Evolutionary conservation across 1,140 invertebrate genomes (phyloP).

Genomic region (Brachionus angularis): DNA sequence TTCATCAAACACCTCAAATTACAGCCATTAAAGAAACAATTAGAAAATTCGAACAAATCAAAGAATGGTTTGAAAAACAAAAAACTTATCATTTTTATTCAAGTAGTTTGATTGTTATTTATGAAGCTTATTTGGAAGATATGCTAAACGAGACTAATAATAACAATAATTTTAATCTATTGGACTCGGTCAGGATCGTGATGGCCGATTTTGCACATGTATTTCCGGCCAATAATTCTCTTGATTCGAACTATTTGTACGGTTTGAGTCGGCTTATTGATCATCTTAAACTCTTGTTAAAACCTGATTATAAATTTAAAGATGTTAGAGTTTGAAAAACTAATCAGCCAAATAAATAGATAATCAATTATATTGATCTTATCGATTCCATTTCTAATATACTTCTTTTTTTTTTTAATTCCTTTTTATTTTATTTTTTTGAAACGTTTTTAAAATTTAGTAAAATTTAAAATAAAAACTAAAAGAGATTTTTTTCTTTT

Average conservation of each 20-base stretch:
- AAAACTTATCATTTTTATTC: slow-evolving; percentile 36
- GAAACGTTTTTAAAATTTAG: no score
- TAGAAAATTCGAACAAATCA: slow-evolving; percentile 30
- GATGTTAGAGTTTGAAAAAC: slow-evolving; percentile 24
- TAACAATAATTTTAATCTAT: slow-evolving; percentile 23
- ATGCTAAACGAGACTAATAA: slow-evolving; percentile 7
- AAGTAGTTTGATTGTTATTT: slow-evolving; percentile 31
- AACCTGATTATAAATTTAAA: slow-evolving; percentile 27
- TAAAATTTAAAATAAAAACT: no score
- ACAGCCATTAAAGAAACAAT: slow-evolving; percentile 32
- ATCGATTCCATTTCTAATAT: no score
- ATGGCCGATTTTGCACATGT: slow-evolving; percentile 44
- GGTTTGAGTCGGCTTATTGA: slow-evolving; percentile 10
- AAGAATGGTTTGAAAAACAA: slow-evolving; percentile 40
- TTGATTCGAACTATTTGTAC: slow-evolving; percentile 27
- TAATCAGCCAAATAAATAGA: background rate
- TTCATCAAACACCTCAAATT: slow-evolving; percentile 41
- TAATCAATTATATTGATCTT: background rate
- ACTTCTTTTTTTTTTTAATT: no score
- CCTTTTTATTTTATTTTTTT: no score
- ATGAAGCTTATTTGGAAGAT: slow-evolving; percentile 37
- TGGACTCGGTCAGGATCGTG: slow-evolving; percentile 25
- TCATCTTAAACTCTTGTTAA: slow-evolving; percentile 14
- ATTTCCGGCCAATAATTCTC: slow-evolving; percentile 15
- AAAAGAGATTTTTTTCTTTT: no score